Percentiles rank a stretch among this genome's conserved stretches.
phyloP scores from a whole-genome alignment of 2,888 invertebrate species.

The Dione juno region DNA sequence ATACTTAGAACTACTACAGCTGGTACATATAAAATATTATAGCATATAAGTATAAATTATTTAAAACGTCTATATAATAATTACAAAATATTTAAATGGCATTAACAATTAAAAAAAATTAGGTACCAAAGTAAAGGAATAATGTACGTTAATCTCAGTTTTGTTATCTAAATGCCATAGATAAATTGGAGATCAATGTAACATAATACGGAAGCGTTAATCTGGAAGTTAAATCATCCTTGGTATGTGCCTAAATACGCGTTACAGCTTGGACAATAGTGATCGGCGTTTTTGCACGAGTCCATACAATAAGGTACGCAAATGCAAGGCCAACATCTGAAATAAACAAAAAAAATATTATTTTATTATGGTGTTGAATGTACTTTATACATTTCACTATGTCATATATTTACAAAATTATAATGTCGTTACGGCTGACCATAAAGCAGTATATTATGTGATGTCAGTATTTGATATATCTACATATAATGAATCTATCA shows the following conservation, averaged over 20 bases:
- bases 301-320: constrained; percentile 83
- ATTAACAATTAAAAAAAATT: not conserved
- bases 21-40: not conserved
- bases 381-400: not conserved
- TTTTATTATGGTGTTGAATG: not conserved
- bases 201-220: not conserved
- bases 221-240: constrained; percentile 21
- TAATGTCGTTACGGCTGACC: not conserved
- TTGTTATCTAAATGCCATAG: constrained; percentile 12
- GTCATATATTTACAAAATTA: not conserved
- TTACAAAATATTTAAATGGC: not conserved
- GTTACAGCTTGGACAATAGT: constrained; percentile 82
- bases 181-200: constrained; percentile 15
- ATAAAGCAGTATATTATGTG: too few species aligned
- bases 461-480: too few species aligned
- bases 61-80: not conserved
- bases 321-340: constrained; percentile 81
- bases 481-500: too few species aligned
- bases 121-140: not conserved
- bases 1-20: too few species aligned
- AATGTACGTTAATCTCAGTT: constrained; percentile 8
- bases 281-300: constrained; percentile 79
- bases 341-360: constrained; percentile 44
- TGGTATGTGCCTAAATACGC: constrained; percentile 79
- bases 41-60: not conserved